Base-by-base conservation (phyloP, 2,888 invertebrate species). In the Lycaena phlaeas region DNA sequence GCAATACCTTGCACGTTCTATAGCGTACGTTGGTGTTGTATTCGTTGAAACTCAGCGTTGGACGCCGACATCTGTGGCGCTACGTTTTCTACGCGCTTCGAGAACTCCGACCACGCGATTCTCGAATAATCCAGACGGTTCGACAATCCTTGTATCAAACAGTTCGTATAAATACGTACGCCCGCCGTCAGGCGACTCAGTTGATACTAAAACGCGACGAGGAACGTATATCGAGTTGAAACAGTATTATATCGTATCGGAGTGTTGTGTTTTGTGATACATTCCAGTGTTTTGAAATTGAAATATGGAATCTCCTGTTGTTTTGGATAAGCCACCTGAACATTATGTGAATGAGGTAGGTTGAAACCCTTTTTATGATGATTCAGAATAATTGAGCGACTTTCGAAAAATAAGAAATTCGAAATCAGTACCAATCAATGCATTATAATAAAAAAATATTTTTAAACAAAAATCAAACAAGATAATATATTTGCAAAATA, bases 281-380 rank as follows among this genome's bases (percentile, higher is more conserved):
- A 69, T 71, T 72, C 64, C 64, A 67, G 75, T 78, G 72, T 59
- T 61, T 66, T 38, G 61, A 50, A 51, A 58, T 56, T 61, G 58
- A 57, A 57, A 54, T 53, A 87, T 87, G 87, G 87, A 87, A 71
- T 87, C 87, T 47, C 87, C 87, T 59, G 85, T 87, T 73, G 86
- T 88, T 68, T 60, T 88, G 73, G 88, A 87, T 72, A 85, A 84
- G 61, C 86, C 87, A 55, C 84, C 86, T 56, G 87, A 87, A 65
- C 87, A 87, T 68, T 84, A 81, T 63, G 85, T 81, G 52, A 70
- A 73, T 66, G 85, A 85, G 61, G 87, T 87, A 78, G 77, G 86
- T 77, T n/a, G n/a, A n/a, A n/a, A n/a, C n/a, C n/a, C 50, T 48
- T 42, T n/a, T n/a, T n/a, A n/a, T n/a, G n/a, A n/a, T n/a, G n/a